phyloP scores from a whole-genome alignment of 2,113 vertebrate species.

The Pantherophis guttatus region DNA sequence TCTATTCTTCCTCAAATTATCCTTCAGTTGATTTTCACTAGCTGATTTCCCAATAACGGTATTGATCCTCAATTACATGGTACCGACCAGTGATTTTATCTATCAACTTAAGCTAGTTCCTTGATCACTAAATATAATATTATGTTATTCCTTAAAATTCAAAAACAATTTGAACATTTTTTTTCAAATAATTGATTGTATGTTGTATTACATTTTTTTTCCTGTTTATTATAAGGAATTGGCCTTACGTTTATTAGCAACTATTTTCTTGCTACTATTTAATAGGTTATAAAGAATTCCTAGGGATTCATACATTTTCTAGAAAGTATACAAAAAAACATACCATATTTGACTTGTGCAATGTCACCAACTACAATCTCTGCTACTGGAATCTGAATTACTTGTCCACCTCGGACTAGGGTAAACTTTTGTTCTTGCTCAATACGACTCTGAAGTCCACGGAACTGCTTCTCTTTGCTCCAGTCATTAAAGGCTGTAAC shows the following conservation, averaged over 20 bases:
- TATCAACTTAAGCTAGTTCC: not conserved
- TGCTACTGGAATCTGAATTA: constrained; percentile 93
- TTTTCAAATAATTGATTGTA: not conserved
- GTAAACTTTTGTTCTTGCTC: constrained; percentile 99
- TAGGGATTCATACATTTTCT: not conserved
- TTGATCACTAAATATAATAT: not conserved
- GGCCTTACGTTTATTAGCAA: not conserved
- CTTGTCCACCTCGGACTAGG: constrained; percentile 87
- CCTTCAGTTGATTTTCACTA: not conserved
- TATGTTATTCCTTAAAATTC: not conserved
- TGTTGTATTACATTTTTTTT: not conserved
- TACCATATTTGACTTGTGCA: constrained; percentile 96
- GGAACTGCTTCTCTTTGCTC: constrained; percentile 99
- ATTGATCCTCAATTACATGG: not conserved
- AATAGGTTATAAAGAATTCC: not conserved
- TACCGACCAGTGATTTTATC: not conserved
- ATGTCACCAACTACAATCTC: constrained; percentile 96
- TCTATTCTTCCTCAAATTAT: not conserved
- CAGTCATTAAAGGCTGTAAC: constrained; percentile 99
- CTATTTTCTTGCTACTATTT: not conserved
- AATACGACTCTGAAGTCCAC: constrained; percentile 96
- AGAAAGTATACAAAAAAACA: constrained; percentile 27
- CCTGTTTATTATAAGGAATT: not conserved
- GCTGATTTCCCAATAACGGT: not conserved
- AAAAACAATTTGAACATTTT: not conserved